These are phyloP conservation scores for Ptychochromis oligacanthus DNA, from an alignment of 2,113 vertebrate species.

Conservation along the genomic window DNA sequence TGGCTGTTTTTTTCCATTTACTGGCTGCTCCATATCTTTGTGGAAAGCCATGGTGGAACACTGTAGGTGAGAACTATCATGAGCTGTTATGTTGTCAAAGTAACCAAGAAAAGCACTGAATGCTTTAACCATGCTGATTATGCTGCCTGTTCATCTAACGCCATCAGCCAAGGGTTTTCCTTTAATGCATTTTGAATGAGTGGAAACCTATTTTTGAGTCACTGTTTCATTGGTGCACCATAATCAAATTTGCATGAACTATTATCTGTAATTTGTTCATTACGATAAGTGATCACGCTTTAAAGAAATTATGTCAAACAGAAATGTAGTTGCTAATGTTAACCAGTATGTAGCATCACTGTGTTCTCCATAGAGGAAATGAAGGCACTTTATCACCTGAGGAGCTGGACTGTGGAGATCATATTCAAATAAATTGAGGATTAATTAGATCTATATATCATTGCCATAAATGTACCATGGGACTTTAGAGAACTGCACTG, in stretches of 20 bases:
- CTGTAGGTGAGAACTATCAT: neutral
- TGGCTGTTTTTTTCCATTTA: neutral
- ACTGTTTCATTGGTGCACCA: neutral
- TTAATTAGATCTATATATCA: conserved; percentile 54
- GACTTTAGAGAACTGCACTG: neutral
- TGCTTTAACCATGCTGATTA: neutral
- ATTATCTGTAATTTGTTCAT: neutral
- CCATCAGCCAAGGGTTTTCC: neutral
- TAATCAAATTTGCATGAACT: neutral
- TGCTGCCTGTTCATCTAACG: neutral
- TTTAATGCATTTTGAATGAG: neutral
- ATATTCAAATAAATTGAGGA: conserved; percentile 44
- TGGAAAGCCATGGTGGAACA: neutral
- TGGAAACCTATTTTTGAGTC: neutral
- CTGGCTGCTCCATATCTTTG: neutral
- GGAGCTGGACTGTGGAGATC: conserved; percentile 23
- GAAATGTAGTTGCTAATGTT: neutral
- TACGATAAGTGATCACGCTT: neutral
- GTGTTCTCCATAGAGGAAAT: conserved; percentile 11
- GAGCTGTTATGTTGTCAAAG: neutral
- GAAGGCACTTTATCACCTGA: conserved; percentile 16
- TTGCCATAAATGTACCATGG: conserved; percentile 4
- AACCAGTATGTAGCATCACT: conserved; percentile 7
- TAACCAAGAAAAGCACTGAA: neutral
- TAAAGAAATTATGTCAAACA: neutral